phyloP scores from a whole-genome alignment of 2,888 invertebrate genomes.

The Antheraea yamamai region DNA sequence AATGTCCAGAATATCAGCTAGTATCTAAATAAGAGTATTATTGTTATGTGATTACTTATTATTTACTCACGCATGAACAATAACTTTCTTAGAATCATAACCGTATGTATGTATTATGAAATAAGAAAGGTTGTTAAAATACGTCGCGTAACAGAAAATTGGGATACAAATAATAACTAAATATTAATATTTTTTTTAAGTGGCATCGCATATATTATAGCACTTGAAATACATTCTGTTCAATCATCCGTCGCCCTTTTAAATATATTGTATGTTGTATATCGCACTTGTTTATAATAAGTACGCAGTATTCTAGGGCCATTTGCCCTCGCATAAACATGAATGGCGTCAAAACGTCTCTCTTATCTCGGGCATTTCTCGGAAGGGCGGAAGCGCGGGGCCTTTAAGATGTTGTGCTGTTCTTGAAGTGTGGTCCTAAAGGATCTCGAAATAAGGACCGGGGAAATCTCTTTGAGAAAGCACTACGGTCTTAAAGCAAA shows the following conservation, averaged over 20 bases:
- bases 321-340: conserved; percentile 80
- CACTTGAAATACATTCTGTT: conserved; percentile 2
- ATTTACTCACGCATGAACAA: background rate
- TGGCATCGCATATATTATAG: background rate
- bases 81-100: background rate
- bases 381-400: conserved; percentile 75
- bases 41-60: no score
- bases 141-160: background rate
- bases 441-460: conserved; percentile 77
- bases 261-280: conserved; percentile 50
- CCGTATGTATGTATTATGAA: no score
- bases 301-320: conserved; percentile 76
- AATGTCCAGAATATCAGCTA: no score
- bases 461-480: conserved; percentile 71
- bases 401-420: conserved; percentile 67
- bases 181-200: background rate
- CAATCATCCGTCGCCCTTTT: conserved; percentile 29
- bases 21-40: no score
- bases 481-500: conserved; percentile 75
- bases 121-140: background rate
- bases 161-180: background rate
- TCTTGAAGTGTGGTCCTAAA: conserved; percentile 79
- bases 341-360: conserved; percentile 81
- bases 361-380: conserved; percentile 80
- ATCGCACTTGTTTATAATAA: conserved; percentile 76